phyloP scores from a whole-genome alignment of 2,797 vertebrate genomes.

The Schizopygopsis pylzovi region DNA sequence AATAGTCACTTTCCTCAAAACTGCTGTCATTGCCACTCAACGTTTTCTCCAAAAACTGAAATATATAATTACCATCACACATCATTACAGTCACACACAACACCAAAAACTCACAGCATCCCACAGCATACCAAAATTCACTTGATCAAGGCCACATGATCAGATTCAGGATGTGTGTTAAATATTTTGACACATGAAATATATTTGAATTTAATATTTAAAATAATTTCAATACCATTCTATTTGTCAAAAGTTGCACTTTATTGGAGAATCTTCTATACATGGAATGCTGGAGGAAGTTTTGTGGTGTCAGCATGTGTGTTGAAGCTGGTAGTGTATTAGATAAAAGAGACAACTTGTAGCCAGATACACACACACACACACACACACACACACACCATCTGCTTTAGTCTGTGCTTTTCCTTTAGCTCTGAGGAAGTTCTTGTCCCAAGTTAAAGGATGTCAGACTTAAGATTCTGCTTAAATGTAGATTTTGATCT shows the following conservation, averaged over 20 bases:
- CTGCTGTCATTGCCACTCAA: not conserved
- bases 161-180: not conserved
- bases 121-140: not conserved
- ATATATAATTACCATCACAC: not conserved
- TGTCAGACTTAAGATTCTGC: not conserved
- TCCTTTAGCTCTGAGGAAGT: not conserved
- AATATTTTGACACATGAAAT: not conserved
- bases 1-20: not conserved
- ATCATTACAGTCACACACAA: not conserved
- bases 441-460: slow-evolving; percentile 1
- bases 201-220: not conserved
- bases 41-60: not conserved
- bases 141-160: not conserved
- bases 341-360: not conserved
- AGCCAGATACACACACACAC: not conserved
- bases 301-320: not conserved
- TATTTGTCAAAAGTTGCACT: not conserved
- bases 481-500: not conserved
- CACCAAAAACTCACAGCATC: not conserved
- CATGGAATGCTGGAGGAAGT: not conserved
- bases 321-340: not conserved
- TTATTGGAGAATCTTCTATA: not conserved
- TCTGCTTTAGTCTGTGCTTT: not conserved
- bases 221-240: not conserved
- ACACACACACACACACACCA: slow-evolving; percentile 28